Percentiles rank a stretch among this genome's conserved stretches.
Conservation (phyloP, 2,888 invertebrate genomes). For the Alloplasta piceator region DNA sequence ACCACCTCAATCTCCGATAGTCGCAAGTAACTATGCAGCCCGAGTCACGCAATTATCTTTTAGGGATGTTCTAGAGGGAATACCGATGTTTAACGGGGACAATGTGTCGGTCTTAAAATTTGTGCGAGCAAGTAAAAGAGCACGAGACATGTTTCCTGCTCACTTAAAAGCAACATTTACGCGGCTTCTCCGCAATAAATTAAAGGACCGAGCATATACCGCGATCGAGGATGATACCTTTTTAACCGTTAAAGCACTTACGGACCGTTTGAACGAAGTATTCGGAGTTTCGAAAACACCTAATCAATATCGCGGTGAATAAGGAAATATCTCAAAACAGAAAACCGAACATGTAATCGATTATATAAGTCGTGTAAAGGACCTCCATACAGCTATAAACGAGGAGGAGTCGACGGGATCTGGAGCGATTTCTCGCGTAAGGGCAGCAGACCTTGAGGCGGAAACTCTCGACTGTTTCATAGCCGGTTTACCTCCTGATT, state of each 20-base stretch:
- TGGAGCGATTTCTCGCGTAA: neutral
- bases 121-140: slow-evolving; percentile 32
- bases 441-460: too few relatives aligned
- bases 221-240: slow-evolving; percentile 35
- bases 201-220: slow-evolving; percentile 31
- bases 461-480: neutral
- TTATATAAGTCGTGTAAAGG: slow-evolving; percentile 42
- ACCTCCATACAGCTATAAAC: neutral
- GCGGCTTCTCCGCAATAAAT: slow-evolving; percentile 16
- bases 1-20: too few relatives aligned
- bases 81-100: slow-evolving; percentile 22
- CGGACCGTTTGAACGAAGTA: neutral
- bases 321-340: slow-evolving; percentile 9
- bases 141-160: neutral
- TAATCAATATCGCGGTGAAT: slow-evolving; percentile 30
- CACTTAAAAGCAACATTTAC: slow-evolving; percentile 2
- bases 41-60: too few relatives aligned
- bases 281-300: slow-evolving; percentile 17
- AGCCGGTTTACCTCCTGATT: neutral
- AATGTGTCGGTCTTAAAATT: slow-evolving; percentile 36
- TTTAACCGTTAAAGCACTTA: neutral
- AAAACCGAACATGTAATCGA: slow-evolving; percentile 32
- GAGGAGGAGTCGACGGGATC: neutral
- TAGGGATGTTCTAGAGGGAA: slow-evolving; percentile 20
- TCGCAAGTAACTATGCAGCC: too few relatives aligned